Evolutionary conservation across 2,113 vertebrate species (phyloP), one percentile per base, ranked within the genome.

Genomic region (Serilophus lunatus): DNA sequence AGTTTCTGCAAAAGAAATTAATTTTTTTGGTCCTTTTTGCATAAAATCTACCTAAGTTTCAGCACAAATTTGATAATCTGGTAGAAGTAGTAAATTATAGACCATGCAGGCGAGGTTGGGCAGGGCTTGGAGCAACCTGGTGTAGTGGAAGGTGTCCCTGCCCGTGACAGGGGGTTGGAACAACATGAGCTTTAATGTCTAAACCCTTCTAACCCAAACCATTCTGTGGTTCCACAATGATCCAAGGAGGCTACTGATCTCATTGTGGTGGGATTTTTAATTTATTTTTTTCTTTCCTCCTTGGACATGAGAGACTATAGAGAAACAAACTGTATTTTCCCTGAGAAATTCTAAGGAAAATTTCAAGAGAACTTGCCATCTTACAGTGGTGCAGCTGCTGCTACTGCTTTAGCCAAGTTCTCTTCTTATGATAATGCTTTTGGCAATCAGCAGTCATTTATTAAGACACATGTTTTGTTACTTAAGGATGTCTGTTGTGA

Each of bases 1-100:
- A 85, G 60, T 95, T 97, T 94, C 87, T 92, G 86, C 91, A 95
- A 94, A 91, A 93, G 42, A 79, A 85, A 72, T 23, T 7, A 82
- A 35, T 63, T 8, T 25, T 57, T n/a, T 76, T 91, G 31, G 25
- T 6, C 49, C 94, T 75, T 65, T 68, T 40, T 28, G 5, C 28
- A 38, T 10, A 68, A 86, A 31, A 57, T 82, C 50, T 76, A 68
- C 75, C 82, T 82, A 72, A 75, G 84, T 90, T 96, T 84, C 82
- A 86, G 80, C 72, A 87, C 51, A 96, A 78, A 96, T 95, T 88
- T 97, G 82, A 95, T 97, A 92, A 97, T 98, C 96, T 96, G 93
- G 50, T 93, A 79, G 92, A 92, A 88, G 61, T 86, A 88, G 65
- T 96, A 95, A 97, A 95, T 96, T 95, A 86, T 36, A 86, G 74